Conservation (phyloP, 2,113 vertebrate species). For the Onychostruthus taczanowskii region DNA sequence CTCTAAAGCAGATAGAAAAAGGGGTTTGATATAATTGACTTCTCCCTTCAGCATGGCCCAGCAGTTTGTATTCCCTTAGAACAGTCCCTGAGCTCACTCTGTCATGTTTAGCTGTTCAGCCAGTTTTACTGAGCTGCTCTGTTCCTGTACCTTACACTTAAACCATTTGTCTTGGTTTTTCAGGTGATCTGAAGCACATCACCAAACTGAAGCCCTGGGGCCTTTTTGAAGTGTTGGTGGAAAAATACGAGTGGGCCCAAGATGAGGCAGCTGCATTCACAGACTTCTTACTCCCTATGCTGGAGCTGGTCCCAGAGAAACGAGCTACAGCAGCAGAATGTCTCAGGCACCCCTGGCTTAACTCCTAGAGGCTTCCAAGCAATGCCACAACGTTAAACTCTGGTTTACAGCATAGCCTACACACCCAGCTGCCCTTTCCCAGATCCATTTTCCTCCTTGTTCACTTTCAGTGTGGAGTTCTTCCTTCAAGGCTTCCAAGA, state of each 20-base stretch:
- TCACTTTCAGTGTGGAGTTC: conserved; percentile 70
- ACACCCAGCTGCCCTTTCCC: conserved; percentile 43
- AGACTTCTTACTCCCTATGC: conserved; percentile 94
- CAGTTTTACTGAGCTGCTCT: not conserved
- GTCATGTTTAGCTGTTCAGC: not conserved
- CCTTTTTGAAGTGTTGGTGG: conserved; percentile 88
- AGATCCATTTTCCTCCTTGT: not conserved
- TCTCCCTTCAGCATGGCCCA: not conserved
- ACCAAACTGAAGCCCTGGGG: conserved; percentile 98
- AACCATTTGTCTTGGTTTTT: not conserved
- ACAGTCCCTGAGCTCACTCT: not conserved
- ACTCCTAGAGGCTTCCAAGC: conserved; percentile 72
- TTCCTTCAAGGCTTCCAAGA: conserved; percentile 70
- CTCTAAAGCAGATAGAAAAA: not conserved
- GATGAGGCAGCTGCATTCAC: conserved; percentile 91
- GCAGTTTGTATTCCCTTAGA: not conserved
- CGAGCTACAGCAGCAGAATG: conserved; percentile 92
- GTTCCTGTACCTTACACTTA: not conserved
- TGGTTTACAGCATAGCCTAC: conserved; percentile 66
- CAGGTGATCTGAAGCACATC: conserved; percentile 96
- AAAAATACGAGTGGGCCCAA: conserved; percentile 94
- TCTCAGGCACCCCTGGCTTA: conserved; percentile 91
- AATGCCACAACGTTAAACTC: conserved; percentile 1
- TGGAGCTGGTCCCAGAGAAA: conserved; percentile 94
- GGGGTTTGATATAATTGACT: not conserved